Evolutionary conservation across 2,797 vertebrate species (phyloP).

Genomic region (Tenualosa thibaudeaui): DNA sequence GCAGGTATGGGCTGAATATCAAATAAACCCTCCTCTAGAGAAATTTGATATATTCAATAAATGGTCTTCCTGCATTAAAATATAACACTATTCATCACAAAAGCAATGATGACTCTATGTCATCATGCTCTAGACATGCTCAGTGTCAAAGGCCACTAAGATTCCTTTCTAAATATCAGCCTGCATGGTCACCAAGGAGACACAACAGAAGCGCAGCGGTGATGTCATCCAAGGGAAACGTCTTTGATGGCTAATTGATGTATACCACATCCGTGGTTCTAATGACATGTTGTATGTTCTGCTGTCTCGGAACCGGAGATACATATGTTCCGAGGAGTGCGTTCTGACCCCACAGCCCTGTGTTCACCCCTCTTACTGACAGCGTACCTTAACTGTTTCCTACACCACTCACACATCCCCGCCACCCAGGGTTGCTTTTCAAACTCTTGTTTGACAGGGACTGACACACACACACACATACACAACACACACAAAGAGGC

Average conservation of each 20-base stretch:
- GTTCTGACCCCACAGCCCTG: not conserved
- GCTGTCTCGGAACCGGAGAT: not conserved
- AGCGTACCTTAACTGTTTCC: conserved; percentile 35
- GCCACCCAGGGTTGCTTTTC: conserved; percentile 34
- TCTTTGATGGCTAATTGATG: conserved; percentile 22
- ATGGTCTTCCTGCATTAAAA: no score
- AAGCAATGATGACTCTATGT: no score
- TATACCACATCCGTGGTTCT: not conserved
- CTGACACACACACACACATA: not conserved
- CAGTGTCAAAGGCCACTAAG: no score
- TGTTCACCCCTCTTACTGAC: conserved; percentile 26
- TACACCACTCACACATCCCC: conserved; percentile 21
- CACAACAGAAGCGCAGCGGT: not conserved
- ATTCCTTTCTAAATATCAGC: no score
- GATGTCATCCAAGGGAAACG: not conserved
- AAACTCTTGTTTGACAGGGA: conserved; percentile 15
- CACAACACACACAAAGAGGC: not conserved
- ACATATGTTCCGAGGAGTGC: not conserved
- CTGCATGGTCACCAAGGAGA: not conserved
- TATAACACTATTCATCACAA: no score
- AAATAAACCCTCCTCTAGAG: no score
- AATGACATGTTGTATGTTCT: not conserved
- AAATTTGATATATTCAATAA: no score
- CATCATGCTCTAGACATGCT: no score
- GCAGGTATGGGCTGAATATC: no score